These are phyloP conservation scores for Chauna torquata DNA, from an alignment of 2,113 vertebrate species.

Conservation along the genomic window DNA sequence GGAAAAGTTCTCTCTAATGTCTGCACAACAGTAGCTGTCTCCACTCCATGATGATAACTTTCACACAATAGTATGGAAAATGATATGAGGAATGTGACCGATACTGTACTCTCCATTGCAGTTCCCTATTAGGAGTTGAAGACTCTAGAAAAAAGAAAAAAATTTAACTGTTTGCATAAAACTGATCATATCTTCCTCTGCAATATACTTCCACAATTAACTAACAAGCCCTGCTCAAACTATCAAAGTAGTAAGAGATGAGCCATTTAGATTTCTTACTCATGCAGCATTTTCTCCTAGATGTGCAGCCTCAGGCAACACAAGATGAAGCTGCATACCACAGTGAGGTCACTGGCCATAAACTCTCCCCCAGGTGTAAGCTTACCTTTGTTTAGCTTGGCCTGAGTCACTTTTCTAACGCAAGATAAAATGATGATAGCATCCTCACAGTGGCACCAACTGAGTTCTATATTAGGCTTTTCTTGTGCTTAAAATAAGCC, in stretches of 20 bases:
- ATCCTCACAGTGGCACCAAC: neutral
- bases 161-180: neutral
- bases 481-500: neutral
- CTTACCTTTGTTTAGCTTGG: neutral
- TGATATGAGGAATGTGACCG: constrained; percentile 31
- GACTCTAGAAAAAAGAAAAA: neutral
- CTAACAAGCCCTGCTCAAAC: neutral
- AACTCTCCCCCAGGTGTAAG: neutral
- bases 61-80: constrained; percentile 58
- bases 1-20: constrained; percentile 65
- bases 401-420: neutral
- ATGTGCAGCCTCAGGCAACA: neutral
- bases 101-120: constrained; percentile 60
- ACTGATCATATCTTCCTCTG: accelerated
- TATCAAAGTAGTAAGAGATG: neutral
- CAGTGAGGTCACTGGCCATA: neutral
- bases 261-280: neutral
- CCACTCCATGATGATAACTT: constrained; percentile 59
- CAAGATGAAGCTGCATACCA: neutral
- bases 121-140: constrained; percentile 16
- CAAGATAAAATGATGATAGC: neutral
- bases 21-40: constrained; percentile 65
- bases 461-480: neutral
- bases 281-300: neutral
- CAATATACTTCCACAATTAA: accelerated